These are phyloP conservation scores for Chamaea fasciata DNA, from an alignment of 2,113 vertebrate genomes.

Conservation along the genomic window DNA sequence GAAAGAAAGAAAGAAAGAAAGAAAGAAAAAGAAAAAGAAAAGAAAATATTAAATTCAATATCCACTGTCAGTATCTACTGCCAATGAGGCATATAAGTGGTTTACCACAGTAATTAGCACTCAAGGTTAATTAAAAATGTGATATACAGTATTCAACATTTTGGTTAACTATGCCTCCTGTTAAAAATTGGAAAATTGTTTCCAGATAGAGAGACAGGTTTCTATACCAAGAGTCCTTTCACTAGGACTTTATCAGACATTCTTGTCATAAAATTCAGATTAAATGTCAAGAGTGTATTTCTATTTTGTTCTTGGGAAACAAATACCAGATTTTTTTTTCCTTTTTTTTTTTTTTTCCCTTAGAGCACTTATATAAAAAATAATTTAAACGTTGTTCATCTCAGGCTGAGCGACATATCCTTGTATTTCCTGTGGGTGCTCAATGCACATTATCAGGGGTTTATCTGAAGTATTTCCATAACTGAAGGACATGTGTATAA, in stretches of 20 bases:
- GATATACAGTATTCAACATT: constrained; percentile 26
- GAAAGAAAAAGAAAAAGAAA: neutral
- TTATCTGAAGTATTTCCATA: constrained; percentile 46
- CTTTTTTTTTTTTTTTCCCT: neutral
- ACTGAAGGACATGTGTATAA: constrained; percentile 27
- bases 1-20: no score
- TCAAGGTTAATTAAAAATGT: neutral
- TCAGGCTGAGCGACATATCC: constrained; percentile 27
- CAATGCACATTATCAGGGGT: constrained; percentile 10
- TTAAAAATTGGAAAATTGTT: constrained; percentile 58
- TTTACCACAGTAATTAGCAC: constrained; percentile 58
- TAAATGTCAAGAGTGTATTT: constrained; percentile 57
- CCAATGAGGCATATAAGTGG: constrained; percentile 20
- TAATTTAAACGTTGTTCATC: constrained; percentile 1
- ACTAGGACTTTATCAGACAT: constrained; percentile 46
- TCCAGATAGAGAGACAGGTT: constrained; percentile 58
- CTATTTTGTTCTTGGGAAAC: constrained; percentile 56
- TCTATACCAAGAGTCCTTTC: constrained; percentile 37
- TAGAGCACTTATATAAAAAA: constrained; percentile 2
- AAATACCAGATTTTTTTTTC: constrained; percentile 40
- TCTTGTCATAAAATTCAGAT: constrained; percentile 46
- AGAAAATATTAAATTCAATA: neutral
- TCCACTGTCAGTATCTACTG: neutral
- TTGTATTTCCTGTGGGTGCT: constrained; percentile 12
- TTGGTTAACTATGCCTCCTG: constrained; percentile 46